These are phyloP conservation scores for Acanthisitta chloris DNA, from an alignment of 2,113 vertebrate genomes.

Conservation along the genomic window DNA sequence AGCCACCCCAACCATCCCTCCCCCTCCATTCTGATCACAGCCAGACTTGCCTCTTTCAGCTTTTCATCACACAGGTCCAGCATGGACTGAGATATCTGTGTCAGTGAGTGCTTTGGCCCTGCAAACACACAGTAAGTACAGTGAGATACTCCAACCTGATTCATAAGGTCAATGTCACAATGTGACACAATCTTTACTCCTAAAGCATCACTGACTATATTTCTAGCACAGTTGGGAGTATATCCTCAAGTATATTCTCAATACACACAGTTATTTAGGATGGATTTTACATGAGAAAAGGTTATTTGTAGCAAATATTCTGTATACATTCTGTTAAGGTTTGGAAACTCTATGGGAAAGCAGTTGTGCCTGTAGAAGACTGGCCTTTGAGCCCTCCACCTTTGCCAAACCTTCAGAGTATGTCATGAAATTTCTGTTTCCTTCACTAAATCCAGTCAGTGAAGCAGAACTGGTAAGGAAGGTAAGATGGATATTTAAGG, in stretches of 20 bases:
- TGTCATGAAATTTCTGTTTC: background rate
- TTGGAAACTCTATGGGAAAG: background rate
- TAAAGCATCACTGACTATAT: background rate
- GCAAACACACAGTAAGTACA: constrained; percentile 34
- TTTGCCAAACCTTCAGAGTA: background rate
- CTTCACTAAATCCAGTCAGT: background rate
- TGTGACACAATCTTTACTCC: background rate
- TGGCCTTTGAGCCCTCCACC: background rate
- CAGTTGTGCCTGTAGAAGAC: background rate
- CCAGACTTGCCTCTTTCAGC: constrained; percentile 88
- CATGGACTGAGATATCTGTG: constrained; percentile 96
- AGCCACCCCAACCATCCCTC: background rate
- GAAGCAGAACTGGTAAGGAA: background rate
- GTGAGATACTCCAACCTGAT: background rate
- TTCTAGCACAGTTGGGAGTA: background rate
- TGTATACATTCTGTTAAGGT: background rate
- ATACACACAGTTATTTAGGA: background rate
- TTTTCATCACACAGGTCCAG: constrained; percentile 93
- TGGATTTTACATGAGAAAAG: background rate
- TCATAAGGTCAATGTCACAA: background rate
- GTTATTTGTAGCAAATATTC: background rate
- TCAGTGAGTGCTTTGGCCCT: constrained; percentile 97
- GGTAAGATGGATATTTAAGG: background rate
- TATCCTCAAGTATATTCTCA: background rate
- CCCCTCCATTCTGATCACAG: background rate